Evolutionary conservation across 2,797 vertebrate genomes (phyloP).

Genomic region (Sebastes minor): DNA sequence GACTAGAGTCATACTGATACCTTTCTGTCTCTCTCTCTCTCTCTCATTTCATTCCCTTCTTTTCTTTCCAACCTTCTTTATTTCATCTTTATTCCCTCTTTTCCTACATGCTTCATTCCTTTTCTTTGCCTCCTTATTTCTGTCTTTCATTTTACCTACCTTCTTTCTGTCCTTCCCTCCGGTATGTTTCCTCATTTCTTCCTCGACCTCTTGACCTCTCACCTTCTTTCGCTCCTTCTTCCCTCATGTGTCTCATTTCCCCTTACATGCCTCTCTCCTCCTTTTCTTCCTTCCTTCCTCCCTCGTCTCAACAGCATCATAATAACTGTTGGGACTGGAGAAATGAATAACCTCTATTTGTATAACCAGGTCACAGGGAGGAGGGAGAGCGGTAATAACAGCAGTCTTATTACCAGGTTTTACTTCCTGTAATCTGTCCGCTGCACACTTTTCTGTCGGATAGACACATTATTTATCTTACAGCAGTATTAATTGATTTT

Average conservation of each 20-base stretch:
- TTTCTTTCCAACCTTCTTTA: background rate
- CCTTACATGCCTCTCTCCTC: background rate
- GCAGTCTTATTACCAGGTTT: background rate
- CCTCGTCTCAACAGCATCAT: background rate
- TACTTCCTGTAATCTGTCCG: background rate
- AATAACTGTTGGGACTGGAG: background rate
- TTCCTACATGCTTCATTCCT: background rate
- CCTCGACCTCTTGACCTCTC: background rate
- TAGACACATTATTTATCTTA: background rate
- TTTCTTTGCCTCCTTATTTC: background rate
- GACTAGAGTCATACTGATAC: background rate
- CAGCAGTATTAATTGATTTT: background rate
- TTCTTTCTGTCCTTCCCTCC: background rate
- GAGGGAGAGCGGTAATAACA: background rate
- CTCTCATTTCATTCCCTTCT: background rate
- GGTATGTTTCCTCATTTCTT: background rate
- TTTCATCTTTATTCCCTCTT: background rate
- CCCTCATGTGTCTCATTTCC: background rate
- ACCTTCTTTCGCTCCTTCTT: background rate
- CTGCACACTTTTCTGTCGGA: background rate
- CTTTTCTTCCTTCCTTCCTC: background rate
- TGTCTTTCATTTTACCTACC: background rate
- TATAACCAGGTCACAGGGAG: constrained; percentile 13
- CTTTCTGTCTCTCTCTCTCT: background rate
- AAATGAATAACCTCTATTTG: constrained; percentile 5